Percentiles rank a stretch among this genome's conserved stretches.
Conservation (phyloP, 2,797 vertebrate species). For the Lacerta bilineata region DNA sequence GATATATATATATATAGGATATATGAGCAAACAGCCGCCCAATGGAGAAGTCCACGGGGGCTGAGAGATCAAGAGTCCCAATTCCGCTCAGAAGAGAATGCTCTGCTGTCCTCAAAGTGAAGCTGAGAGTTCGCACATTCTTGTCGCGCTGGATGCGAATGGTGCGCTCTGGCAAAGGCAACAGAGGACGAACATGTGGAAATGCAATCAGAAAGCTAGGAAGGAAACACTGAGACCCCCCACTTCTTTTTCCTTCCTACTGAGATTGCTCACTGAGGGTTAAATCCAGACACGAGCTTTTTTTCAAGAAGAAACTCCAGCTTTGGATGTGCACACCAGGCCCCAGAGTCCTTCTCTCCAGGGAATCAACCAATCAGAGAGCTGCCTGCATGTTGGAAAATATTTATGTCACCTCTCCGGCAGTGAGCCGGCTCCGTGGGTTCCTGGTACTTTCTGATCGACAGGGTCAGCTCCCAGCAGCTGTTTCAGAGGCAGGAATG, state of each 20-base stretch:
- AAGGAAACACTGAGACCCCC: neutral
- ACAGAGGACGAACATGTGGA: neutral
- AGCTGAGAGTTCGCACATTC: neutral
- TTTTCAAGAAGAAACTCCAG: conserved; percentile 53
- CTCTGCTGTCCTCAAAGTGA: neutral
- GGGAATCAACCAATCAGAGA: conserved; percentile 78
- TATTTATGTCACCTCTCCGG: conserved; percentile 78
- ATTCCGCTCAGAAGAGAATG: neutral
- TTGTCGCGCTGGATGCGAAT: too few species aligned
- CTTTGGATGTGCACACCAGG: neutral
- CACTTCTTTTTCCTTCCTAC: accelerated
- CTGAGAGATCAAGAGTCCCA: too few species aligned
- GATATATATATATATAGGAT: too few species aligned
- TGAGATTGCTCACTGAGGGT: conserved; percentile 33
- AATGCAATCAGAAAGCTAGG: neutral
- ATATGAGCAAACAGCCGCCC: too few species aligned
- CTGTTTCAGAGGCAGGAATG: conserved; percentile 71
- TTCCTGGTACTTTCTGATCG: conserved; percentile 73
- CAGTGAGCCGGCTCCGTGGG: conserved; percentile 71
- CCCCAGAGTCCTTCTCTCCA: conserved; percentile 69
- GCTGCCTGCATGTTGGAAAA: conserved; percentile 78
- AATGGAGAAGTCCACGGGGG: too few species aligned
- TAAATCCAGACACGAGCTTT: conserved; percentile 46
- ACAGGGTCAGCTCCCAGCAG: conserved; percentile 80
- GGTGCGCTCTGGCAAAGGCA: neutral